A percentile compares a stretch with the other conserved stretches of the same genome.
Evolutionary conservation across 2,113 vertebrate species (phyloP).

Genomic region (Chlorodrepanis virens): DNA sequence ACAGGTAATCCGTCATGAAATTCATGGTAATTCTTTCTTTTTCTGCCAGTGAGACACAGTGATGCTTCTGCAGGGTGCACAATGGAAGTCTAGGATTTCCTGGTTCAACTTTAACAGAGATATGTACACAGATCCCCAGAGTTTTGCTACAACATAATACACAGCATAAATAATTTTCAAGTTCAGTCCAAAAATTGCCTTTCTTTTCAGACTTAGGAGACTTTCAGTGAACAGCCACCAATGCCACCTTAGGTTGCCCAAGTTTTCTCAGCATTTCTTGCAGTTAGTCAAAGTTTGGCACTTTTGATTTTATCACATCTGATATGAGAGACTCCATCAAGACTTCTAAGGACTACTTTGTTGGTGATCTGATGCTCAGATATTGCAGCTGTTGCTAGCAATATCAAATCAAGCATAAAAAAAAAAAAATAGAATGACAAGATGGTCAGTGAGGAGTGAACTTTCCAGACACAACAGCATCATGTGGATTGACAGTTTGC

Average conservation of each 20-base stretch:
- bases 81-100: neutral
- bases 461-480: neutral
- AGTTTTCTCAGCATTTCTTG: neutral
- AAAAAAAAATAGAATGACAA: neutral
- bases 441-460: neutral
- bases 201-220: neutral
- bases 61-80: neutral
- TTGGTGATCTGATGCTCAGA: neutral
- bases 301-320: neutral
- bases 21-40: neutral
- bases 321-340: neutral
- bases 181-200: neutral
- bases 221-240: neutral
- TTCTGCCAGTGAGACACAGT: neutral
- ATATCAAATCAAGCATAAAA: neutral
- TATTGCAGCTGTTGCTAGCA: neutral
- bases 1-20: neutral
- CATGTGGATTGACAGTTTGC: neutral
- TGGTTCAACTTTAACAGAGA: neutral
- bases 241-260: neutral
- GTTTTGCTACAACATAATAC: neutral
- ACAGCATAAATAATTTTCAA: neutral
- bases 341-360: neutral
- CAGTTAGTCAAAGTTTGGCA: neutral
- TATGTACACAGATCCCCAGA: neutral